Base-by-base conservation (phyloP, 2,113 vertebrate species). In the Marmota flaviventris region DNA sequence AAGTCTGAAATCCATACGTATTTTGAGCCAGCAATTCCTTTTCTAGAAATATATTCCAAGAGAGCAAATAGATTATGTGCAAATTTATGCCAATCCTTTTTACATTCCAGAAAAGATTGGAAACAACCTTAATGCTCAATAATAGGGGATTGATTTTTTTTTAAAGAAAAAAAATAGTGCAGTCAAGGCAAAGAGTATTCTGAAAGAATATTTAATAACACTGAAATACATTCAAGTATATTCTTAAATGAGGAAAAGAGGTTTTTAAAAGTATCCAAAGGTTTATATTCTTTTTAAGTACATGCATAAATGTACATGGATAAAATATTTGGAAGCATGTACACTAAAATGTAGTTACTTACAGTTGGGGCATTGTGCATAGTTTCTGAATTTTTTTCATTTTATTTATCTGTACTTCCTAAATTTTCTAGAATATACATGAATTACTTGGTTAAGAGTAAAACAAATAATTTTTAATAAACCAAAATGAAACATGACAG, bases 151-250 rank as follows among this genome's bases (percentile, higher is more conserved):
- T 89, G 87, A 83, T 63, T 75, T 25, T 11, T 63, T 63, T 61
- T 24, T 13, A 90, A 83, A 61, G 75, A 96, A 97, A 97, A 97
- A 96, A 76, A 72, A 84, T 45, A 24, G 13, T 3, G 20, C 6
- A 73, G 22, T 45, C 70, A 85, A 77, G 76, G 91, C 65, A 93
- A 96, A 87, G 14, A 2, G 1, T 45, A 18, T 22, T 75, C 0
- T 34, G 7, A 84, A 77, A 77, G 78, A 72, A 58, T 65, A 87
- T 10, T 70, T 83, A 85, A 72, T 67, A 29, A 87, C 25, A 81
- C 0, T 61, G 56, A 96, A 91, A 90, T 78, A 61, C 58, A 84
- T 25, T 58, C 20, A 73, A 84, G 18, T n/a, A n/a, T 48, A 67
- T 42, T 96, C 34, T 83, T 93, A 89, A 29, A 32, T 82, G 58